phyloP scores from a whole-genome alignment of 1,140 invertebrate species.

The Camponotus vicinus region DNA sequence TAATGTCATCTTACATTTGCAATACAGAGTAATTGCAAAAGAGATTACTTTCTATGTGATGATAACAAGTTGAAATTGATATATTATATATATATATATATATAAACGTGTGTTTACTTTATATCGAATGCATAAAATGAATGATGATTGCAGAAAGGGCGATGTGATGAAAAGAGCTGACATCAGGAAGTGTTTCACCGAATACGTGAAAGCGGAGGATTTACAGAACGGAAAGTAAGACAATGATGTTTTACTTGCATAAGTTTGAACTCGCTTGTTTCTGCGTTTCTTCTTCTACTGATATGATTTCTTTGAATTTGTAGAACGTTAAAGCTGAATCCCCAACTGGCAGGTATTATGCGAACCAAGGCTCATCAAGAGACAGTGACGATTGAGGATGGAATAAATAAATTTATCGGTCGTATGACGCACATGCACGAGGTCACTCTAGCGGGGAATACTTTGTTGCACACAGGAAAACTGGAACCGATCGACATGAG shows the following conservation, averaged over 20 bases:
- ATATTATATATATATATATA: slow-evolving; percentile 53
- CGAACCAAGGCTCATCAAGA: slow-evolving; percentile 84
- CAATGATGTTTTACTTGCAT: not conserved
- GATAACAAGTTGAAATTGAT: slow-evolving; percentile 59
- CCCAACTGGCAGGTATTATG: slow-evolving; percentile 82
- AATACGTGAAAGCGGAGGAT: slow-evolving; percentile 92
- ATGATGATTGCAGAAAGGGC: slow-evolving; percentile 90
- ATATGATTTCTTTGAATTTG: slow-evolving; percentile 34
- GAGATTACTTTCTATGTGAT: slow-evolving; percentile 56
- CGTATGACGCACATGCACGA: slow-evolving; percentile 93
- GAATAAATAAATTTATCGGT: slow-evolving; percentile 89
- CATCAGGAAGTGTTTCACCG: slow-evolving; percentile 90
- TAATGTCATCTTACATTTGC: slow-evolving; percentile 34
- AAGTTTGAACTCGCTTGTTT: not conserved
- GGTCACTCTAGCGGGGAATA: slow-evolving; percentile 88
- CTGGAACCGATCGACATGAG: slow-evolving; percentile 93
- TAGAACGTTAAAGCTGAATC: slow-evolving; percentile 88
- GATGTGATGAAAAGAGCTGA: slow-evolving; percentile 89
- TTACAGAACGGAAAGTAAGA: slow-evolving; percentile 87
- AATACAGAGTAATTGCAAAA: slow-evolving; percentile 61
- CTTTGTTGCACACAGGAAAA: slow-evolving; percentile 90
- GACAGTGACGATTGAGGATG: slow-evolving; percentile 90
- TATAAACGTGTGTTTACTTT: slow-evolving; percentile 62
- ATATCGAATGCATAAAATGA: slow-evolving; percentile 52
- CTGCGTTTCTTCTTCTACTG: not conserved